Percentiles rank a stretch among this genome's conserved stretches.
phyloP scores from a whole-genome alignment of 1,140 invertebrate genomes.

The Drosophila ironensis region DNA sequence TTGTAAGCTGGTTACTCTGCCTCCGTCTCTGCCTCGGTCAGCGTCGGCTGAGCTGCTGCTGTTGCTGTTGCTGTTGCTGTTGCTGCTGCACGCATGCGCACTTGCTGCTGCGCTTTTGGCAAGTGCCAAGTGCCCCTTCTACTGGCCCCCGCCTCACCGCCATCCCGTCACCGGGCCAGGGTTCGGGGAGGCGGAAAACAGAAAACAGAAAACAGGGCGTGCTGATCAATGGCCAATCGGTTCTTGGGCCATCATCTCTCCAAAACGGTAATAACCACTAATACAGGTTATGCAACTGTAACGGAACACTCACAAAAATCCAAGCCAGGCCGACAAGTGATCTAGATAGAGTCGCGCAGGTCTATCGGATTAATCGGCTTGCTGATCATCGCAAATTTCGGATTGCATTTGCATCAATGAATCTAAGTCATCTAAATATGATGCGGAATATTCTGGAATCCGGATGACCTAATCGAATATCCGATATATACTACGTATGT shows the following conservation, averaged over 20 bases:
- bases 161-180: too few relatives aligned
- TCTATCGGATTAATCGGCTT: too few relatives aligned
- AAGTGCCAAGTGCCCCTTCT: constrained; percentile 49
- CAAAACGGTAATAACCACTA: constrained; percentile 78
- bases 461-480: too few relatives aligned
- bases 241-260: constrained; percentile 42
- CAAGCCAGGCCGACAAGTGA: neutral
- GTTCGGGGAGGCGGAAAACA: too few relatives aligned
- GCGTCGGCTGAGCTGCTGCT: constrained; percentile 13
- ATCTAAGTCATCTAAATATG: too few relatives aligned
- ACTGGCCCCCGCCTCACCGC: rapidly evolving
- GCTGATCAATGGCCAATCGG: constrained; percentile 58
- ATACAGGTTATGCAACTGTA: constrained; percentile 77
- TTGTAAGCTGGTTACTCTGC: constrained; percentile 55
- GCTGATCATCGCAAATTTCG: too few relatives aligned
- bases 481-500: too few relatives aligned
- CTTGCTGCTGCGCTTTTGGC: constrained; percentile 69
- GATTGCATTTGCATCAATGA: too few relatives aligned
- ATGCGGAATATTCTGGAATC: too few relatives aligned
- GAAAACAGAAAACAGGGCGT: constrained; percentile 32
- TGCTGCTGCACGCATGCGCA: constrained; percentile 50
- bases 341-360: too few relatives aligned
- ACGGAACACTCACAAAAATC: constrained; percentile 24
- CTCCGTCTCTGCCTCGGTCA: constrained; percentile 1
- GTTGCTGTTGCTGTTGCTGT: too few relatives aligned